A percentile compares a stretch with the other conserved stretches of the same genome.
Evolutionary conservation across 2,888 invertebrate species (phyloP).

Genomic region (Peribatodes rhomboidaria): DNA sequence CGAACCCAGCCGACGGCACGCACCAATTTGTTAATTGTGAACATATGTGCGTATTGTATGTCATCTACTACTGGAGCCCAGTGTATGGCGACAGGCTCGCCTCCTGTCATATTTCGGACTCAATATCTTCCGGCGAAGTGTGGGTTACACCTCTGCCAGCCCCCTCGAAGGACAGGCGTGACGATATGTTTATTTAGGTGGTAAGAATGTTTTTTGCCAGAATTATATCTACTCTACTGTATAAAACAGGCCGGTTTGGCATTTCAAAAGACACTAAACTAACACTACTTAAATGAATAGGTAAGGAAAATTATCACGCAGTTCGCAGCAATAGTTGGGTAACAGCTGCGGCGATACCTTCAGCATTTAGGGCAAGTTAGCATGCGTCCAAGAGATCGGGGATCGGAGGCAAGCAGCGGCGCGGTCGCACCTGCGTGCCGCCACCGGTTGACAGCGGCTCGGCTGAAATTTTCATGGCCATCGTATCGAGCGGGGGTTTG

Average conservation of each 20-base stretch:
- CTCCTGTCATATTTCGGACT: too few relatives aligned
- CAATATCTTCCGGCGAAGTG: too few relatives aligned
- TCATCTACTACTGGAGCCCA: too few relatives aligned
- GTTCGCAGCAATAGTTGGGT: background rate
- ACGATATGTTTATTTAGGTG: too few relatives aligned
- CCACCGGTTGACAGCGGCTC: slow-evolving; percentile 82
- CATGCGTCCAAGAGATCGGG: slow-evolving; percentile 11
- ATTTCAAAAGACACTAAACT: background rate
- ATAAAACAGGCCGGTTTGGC: background rate
- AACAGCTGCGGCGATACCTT: slow-evolving; percentile 16
- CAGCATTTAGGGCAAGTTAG: slow-evolving; percentile 1
- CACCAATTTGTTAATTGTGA: too few relatives aligned
- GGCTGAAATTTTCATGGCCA: slow-evolving; percentile 86
- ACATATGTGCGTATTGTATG: too few relatives aligned
- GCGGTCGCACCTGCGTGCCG: slow-evolving; percentile 70
- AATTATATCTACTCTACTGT: too few relatives aligned
- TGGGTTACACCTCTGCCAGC: too few relatives aligned
- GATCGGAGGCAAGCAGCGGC: slow-evolving; percentile 10
- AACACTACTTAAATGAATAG: background rate
- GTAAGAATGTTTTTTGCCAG: too few relatives aligned
- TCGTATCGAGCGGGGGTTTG: slow-evolving; percentile 78
- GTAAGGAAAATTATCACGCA: slow-evolving; percentile 12
- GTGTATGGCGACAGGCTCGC: too few relatives aligned
- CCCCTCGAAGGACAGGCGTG: too few relatives aligned
- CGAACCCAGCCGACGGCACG: too few relatives aligned